phyloP scores from a whole-genome alignment of 2,113 vertebrate species.

The Trachemys scripta region DNA sequence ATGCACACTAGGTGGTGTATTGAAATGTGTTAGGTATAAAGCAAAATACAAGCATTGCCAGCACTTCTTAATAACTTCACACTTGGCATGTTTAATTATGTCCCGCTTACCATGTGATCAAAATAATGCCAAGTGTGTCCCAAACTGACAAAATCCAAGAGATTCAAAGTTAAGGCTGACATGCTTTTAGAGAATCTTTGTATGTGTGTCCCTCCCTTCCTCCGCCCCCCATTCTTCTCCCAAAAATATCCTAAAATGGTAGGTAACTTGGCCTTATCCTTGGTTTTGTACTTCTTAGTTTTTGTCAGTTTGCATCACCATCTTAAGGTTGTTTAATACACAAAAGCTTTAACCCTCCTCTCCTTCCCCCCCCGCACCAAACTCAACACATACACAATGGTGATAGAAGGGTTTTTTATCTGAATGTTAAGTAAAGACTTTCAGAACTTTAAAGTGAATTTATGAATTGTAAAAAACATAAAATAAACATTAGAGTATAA shows the following conservation, averaged over 20 bases:
- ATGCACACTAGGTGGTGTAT: not conserved
- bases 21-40: not conserved
- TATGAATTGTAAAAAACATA: constrained; percentile 68
- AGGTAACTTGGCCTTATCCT: constrained; percentile 28
- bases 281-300: constrained; percentile 61
- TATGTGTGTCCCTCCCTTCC: not conserved
- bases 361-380: not conserved
- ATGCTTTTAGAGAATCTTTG: not conserved
- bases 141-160: not conserved
- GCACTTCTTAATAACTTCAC: not conserved
- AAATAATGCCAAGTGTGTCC: not conserved
- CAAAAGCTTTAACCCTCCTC: constrained; percentile 58
- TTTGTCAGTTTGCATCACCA: constrained; percentile 70
- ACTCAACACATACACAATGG: constrained; percentile 39
- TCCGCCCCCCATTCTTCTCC: rapidly evolving
- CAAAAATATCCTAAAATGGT: not conserved
- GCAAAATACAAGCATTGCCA: not conserved
- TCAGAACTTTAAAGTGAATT: constrained; percentile 75
- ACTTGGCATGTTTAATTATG: rapidly evolving
- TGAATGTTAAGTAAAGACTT: constrained; percentile 73
- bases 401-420: not conserved
- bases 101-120: not conserved
- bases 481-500: constrained; percentile 77
- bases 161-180: not conserved
- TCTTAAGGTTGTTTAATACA: constrained; percentile 64